A percentile compares a stretch with the other conserved stretches of the same genome.
Conservation (phyloP, 2,797 vertebrate species). For the Gouania willdenowi region DNA sequence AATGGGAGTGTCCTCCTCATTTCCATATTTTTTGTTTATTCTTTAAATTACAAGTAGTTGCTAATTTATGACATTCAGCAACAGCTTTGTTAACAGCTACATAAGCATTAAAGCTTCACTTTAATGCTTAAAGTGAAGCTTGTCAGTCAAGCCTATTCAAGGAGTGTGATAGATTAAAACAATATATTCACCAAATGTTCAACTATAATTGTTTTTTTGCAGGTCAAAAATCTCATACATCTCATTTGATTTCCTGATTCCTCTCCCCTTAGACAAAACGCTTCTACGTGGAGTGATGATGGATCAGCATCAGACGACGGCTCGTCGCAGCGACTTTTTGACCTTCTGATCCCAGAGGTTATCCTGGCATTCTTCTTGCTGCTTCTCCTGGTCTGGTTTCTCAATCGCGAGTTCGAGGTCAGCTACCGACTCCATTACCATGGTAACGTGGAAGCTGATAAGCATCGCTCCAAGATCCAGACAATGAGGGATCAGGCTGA, state of each 20-base stretch:
- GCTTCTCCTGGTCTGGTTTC: constrained; percentile 94
- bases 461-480: constrained; percentile 95
- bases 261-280: constrained; percentile 39
- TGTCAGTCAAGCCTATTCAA: too few relatives aligned
- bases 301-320: constrained; percentile 2
- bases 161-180: too few relatives aligned
- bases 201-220: too few relatives aligned
- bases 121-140: too few relatives aligned
- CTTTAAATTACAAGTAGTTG: too few relatives aligned
- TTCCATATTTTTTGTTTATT: too few relatives aligned
- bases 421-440: constrained; percentile 98
- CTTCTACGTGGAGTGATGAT: constrained; percentile 18
- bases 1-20: too few relatives aligned
- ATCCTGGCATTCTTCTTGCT: constrained; percentile 88
- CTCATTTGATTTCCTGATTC: not conserved
- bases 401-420: constrained; percentile 96
- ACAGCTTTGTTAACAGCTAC: too few relatives aligned
- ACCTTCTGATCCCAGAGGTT: constrained; percentile 81
- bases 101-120: too few relatives aligned
- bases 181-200: too few relatives aligned
- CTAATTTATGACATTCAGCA: too few relatives aligned
- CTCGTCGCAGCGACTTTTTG: constrained; percentile 51
- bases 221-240: too few relatives aligned
- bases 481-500: constrained; percentile 95
- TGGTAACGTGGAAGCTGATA: constrained; percentile 92